Base-by-base conservation (phyloP, 1,140 invertebrate genomes). In the Hestina assimilis region DNA sequence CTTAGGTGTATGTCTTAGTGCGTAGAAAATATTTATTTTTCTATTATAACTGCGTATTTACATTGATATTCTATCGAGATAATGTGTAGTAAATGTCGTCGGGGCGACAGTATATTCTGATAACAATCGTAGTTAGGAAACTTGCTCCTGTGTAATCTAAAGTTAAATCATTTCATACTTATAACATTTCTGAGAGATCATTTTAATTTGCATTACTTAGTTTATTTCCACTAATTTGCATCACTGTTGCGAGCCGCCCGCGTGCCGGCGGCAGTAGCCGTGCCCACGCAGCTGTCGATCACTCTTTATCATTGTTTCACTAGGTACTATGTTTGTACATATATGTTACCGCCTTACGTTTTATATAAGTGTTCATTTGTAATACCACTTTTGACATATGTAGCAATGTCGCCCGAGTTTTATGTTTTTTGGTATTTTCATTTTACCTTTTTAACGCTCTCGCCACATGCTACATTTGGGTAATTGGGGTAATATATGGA, bases 401-500 rank as follows among this genome's bases (percentile, higher is more conserved):
- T 89, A 89, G 87, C 86, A 85, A 83, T 88, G 87, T 88, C 72
- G 78, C 83, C 70, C 69, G 83, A 86, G 81, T 85, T 79, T 66
- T 72, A 63, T 80, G 75, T 72, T 64, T 87, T 79, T 79, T 82
- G 79, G 82, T 84, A 81, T 77, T 73, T 79, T 82, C 73, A 69
- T 71, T 79, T 84, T 78, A 79, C 76, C 75, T 79, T 59, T n/a
- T 66, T 69, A 61, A 82, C 67, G 81, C 82, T 85, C 79, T 77
- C 72, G 84, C 82, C 73, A 83, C 84, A 80, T 89, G 89, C 89
- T 89, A 89, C 89, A 89, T 89, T 69, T 89, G 89, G 86, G 87
- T 89, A 89, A 88, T 63, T 89, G 86, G 89, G 89, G 89, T 89
- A 89, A 89, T 75, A 90, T 90, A 90, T 90, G 90, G 89, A 90